Evolutionary conservation across 1,140 invertebrate genomes (phyloP).

Genomic region (Drosophila pallidifrons): DNA sequence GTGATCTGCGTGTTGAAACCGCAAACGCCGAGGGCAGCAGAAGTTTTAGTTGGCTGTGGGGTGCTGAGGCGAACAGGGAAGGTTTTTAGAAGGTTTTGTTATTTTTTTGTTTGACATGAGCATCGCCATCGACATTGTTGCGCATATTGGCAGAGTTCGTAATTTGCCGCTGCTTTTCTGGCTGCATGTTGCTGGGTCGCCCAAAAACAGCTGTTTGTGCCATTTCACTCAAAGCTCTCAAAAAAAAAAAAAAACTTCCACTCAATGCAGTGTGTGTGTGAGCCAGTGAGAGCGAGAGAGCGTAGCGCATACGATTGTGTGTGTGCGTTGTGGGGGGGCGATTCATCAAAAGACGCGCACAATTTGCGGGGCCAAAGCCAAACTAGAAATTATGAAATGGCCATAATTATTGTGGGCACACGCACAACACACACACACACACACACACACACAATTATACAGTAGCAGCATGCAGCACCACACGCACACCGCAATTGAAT

Average conservation of each 20-base stretch:
- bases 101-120: no score
- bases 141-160: slow-evolving; percentile 37
- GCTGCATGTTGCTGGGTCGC: slow-evolving; percentile 32
- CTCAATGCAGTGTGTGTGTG: slow-evolving; percentile 11
- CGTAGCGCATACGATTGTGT: neutral
- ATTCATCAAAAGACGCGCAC: slow-evolving; percentile 32
- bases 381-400: slow-evolving; percentile 45
- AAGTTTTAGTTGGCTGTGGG: neutral
- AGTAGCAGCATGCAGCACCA: no score
- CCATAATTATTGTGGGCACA: slow-evolving; percentile 43
- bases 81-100: no score
- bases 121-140: slow-evolving; percentile 35
- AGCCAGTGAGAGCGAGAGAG: neutral
- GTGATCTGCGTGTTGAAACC: slow-evolving; percentile 23
- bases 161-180: slow-evolving; percentile 33
- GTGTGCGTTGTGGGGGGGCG: slow-evolving; percentile 1
- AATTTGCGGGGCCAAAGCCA: slow-evolving; percentile 2
- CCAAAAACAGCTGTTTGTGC: slow-evolving; percentile 36
- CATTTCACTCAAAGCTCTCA: slow-evolving; percentile 15
- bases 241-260: neutral
- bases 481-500: slow-evolving; percentile 30
- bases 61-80: neutral
- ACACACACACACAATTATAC: slow-evolving; percentile 5
- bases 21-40: neutral
- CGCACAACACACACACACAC: slow-evolving; percentile 22